A percentile compares a stretch with the other conserved stretches of the same genome.
Evolutionary conservation across 1,140 invertebrate genomes (phyloP).

Genomic region (Ceratina australensis): DNA sequence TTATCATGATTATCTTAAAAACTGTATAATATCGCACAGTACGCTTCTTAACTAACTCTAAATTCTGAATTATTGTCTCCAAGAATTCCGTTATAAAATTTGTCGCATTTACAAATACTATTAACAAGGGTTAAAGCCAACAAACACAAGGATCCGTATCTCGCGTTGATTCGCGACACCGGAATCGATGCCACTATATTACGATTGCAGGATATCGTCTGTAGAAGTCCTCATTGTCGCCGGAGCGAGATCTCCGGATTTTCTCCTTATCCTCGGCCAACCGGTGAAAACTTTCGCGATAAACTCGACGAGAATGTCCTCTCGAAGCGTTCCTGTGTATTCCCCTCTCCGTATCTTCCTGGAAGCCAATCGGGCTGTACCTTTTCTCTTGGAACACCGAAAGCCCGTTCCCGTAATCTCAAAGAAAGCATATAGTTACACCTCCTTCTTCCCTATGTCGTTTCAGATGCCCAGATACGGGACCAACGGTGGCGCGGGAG

Average conservation of each 20-base stretch:
- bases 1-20: too few relatives aligned
- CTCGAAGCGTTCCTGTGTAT: constrained; percentile 23
- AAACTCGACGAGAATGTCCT: constrained; percentile 48
- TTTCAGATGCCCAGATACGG: constrained; percentile 47
- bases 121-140: neutral
- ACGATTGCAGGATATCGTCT: constrained; percentile 51
- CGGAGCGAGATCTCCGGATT: constrained; percentile 52
- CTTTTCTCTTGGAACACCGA: constrained; percentile 49
- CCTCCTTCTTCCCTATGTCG: constrained; percentile 30
- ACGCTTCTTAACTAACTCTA: too few relatives aligned
- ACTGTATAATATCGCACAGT: too few relatives aligned
- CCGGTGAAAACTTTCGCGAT: constrained; percentile 59
- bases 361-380: neutral
- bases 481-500: constrained; percentile 16
- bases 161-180: constrained; percentile 21
- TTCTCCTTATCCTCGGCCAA: constrained; percentile 61
- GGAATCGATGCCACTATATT: constrained; percentile 51
- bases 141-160: constrained; percentile 38
- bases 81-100: too few relatives aligned
- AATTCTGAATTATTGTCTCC: too few relatives aligned
- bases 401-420: constrained; percentile 58
- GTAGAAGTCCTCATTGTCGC: constrained; percentile 52
- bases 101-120: neutral
- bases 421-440: constrained; percentile 49
- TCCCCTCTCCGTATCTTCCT: neutral